phyloP scores from a whole-genome alignment of 2,888 invertebrate species.

The Ophioninae sp. region DNA sequence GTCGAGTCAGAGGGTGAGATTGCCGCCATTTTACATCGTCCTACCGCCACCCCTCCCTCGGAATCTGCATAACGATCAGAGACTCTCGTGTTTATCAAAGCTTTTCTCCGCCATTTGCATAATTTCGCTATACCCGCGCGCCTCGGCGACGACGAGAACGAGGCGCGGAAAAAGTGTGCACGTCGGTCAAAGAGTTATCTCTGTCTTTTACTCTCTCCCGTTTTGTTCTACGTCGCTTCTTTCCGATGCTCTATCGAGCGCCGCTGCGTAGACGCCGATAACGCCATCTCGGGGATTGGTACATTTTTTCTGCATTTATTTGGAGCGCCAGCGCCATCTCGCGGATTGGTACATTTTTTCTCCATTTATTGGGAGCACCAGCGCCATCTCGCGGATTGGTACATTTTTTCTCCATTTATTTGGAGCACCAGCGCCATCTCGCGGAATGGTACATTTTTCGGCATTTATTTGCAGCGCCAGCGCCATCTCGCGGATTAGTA shows the following conservation, averaged over 20 bases:
- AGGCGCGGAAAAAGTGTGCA: conserved; percentile 44
- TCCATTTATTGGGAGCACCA: too few species aligned
- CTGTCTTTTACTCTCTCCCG: background rate
- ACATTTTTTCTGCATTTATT: conserved; percentile 22
- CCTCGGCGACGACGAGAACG: conserved; percentile 51
- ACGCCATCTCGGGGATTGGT: conserved; percentile 39
- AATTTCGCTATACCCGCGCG: conserved; percentile 78
- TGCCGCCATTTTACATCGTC: conserved; percentile 81
- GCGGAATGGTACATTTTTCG: too few species aligned
- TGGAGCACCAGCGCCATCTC: too few species aligned
- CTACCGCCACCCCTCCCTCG: conserved; percentile 54
- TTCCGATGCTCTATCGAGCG: conserved; percentile 60
- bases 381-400: too few species aligned
- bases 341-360: too few species aligned
- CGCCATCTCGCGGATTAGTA: too few species aligned
- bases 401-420: too few species aligned
- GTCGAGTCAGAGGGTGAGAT: conserved; percentile 76
- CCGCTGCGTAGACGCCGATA: background rate
- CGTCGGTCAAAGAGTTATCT: conserved; percentile 43
- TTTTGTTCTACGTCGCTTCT: conserved; percentile 7
- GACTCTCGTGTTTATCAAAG: conserved; percentile 81
- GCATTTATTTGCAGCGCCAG: too few species aligned
- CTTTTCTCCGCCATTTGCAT: conserved; percentile 81
- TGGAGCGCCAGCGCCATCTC: background rate
- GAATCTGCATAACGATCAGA: conserved; percentile 81